Conservation (phyloP, 1,140 invertebrate species). For the Acyrthosiphon pisum region DNA sequence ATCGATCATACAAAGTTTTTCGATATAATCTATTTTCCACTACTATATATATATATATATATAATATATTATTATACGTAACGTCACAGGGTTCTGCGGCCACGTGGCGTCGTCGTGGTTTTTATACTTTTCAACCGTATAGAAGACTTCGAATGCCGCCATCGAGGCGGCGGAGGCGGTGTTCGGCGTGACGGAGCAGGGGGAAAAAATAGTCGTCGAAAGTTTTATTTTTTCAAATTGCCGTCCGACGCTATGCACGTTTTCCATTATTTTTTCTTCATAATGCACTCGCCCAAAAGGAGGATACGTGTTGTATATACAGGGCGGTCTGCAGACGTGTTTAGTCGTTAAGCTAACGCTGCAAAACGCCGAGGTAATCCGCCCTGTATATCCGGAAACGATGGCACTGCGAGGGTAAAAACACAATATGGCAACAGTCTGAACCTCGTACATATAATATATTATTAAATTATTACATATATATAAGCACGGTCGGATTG, state of each 20-base stretch:
- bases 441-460: not conserved
- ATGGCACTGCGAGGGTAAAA: not conserved
- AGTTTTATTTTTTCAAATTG: slow-evolving; percentile 23
- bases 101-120: not conserved
- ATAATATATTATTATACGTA: not conserved
- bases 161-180: not conserved
- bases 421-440: slow-evolving; percentile 40
- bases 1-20: slow-evolving; percentile 29
- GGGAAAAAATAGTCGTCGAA: slow-evolving; percentile 30
- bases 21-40: slow-evolving; percentile 36
- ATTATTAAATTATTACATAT: slow-evolving; percentile 9
- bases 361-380: not conserved
- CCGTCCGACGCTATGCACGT: slow-evolving; percentile 32
- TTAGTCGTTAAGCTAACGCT: not conserved
- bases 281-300: not conserved
- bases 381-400: slow-evolving; percentile 12
- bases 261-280: slow-evolving; percentile 43
- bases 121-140: not conserved
- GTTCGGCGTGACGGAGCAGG: not conserved
- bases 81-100: not conserved
- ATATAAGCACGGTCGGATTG: not conserved
- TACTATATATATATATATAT: no score
- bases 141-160: slow-evolving; percentile 15
- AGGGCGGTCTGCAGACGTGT: not conserved
- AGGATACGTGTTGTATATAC: not conserved